Evolutionary conservation across 2,888 invertebrate species (phyloP).

Genomic region (Saturnia pavonia): DNA sequence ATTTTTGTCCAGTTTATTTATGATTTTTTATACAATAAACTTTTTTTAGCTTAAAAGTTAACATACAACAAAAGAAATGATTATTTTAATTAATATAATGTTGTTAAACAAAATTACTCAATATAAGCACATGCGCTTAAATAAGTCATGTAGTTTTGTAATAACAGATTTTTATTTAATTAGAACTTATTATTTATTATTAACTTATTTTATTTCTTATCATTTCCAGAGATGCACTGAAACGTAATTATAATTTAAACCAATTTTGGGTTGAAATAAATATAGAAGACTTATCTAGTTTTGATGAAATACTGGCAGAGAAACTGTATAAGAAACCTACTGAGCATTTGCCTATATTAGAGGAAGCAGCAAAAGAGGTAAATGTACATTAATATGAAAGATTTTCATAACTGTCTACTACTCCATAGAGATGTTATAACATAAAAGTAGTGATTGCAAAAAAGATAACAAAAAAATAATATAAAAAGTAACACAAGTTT

Average conservation of each 20-base stretch:
- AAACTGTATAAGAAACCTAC: slow-evolving; percentile 95
- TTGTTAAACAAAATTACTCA: too few relatives aligned
- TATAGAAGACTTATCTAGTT: slow-evolving; percentile 96
- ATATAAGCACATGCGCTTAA: too few relatives aligned
- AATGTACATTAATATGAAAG: background rate
- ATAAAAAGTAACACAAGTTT: too few relatives aligned
- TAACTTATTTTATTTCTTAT: slow-evolving; percentile 11
- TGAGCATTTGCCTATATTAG: slow-evolving; percentile 96
- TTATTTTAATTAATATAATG: too few relatives aligned
- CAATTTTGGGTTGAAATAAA: slow-evolving; percentile 96
- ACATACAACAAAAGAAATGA: too few relatives aligned
- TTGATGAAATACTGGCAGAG: slow-evolving; percentile 95
- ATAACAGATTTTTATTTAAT: background rate
- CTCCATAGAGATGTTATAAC: background rate
- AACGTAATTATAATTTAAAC: slow-evolving; percentile 94
- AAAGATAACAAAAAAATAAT: too few relatives aligned
- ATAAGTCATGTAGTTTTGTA: too few relatives aligned
- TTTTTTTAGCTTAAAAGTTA: too few relatives aligned
- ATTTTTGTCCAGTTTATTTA: background rate
- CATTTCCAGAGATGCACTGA: slow-evolving; percentile 91
- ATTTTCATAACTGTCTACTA: background rate
- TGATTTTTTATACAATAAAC: too few relatives aligned
- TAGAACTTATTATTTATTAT: too few relatives aligned
- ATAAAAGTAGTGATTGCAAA: background rate
- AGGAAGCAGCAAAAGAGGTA: slow-evolving; percentile 96